Percentiles rank a stretch among this genome's conserved stretches.
These are phyloP conservation scores for Lucinisca nassula DNA, from an alignment of 2,888 invertebrate species.

Conservation along the genomic window DNA sequence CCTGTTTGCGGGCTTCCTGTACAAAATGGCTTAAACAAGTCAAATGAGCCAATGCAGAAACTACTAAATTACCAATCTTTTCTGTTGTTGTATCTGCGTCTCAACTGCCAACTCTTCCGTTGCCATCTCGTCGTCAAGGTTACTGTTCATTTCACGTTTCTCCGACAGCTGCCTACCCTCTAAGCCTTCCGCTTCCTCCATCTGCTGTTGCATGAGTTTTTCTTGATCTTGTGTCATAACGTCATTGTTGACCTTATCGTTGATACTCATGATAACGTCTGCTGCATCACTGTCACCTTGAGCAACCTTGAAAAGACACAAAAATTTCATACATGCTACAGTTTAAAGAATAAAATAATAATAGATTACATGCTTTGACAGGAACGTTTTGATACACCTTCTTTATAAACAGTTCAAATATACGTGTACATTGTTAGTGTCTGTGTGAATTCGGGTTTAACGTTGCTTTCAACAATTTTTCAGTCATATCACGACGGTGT, in stretches of 20 bases:
- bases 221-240: conserved; percentile 75
- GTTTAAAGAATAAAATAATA: no score
- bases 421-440: no score
- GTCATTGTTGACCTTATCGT: conserved; percentile 78
- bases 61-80: conserved; percentile 78
- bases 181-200: conserved; percentile 76
- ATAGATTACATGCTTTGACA: no score
- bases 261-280: conserved; percentile 82
- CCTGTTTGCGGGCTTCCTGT: no score
- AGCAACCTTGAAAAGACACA: conserved; percentile 78
- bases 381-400: no score
- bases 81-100: conserved; percentile 81
- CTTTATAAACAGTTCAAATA: no score
- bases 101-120: conserved; percentile 72
- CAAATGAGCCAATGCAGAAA: no score
- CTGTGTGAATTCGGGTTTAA: no score
- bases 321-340: no score
- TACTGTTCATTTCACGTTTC: conserved; percentile 69
- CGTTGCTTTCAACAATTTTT: no score
- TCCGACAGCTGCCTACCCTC: conserved; percentile 77
- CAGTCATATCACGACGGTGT: no score
- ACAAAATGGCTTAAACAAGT: no score
- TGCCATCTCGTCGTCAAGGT: conserved; percentile 76
- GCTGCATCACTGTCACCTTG: conserved; percentile 83
- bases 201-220: conserved; percentile 79